Conservation (phyloP, 2,888 invertebrate genomes). For the Trissolcus brochymenae region DNA sequence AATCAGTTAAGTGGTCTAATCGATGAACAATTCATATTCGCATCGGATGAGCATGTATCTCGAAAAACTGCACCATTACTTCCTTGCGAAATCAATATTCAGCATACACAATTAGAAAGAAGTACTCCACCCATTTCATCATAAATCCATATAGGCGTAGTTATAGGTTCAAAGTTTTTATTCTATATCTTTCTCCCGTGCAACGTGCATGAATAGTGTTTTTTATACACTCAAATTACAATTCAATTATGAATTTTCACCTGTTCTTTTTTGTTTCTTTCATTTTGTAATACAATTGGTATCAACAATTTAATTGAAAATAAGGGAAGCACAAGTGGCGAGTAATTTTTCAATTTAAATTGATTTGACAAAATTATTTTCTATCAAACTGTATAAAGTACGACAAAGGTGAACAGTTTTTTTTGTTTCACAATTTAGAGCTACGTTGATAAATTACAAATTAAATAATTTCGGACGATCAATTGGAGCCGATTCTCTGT, state of each 20-base stretch:
- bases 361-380: background rate
- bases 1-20: slow-evolving; percentile 32
- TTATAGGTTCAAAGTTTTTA: background rate
- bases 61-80: slow-evolving; percentile 17
- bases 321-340: no score
- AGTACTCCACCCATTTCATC: slow-evolving; percentile 8
- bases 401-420: background rate
- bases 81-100: slow-evolving; percentile 19
- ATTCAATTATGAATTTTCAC: background rate
- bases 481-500: slow-evolving; percentile 38
- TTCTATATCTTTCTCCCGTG: background rate
- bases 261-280: background rate
- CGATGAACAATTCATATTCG: slow-evolving; percentile 37
- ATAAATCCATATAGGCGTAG: slow-evolving; percentile 11
- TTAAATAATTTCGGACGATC: slow-evolving; percentile 10
- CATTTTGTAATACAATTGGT: background rate
- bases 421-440: background rate
- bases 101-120: slow-evolving; percentile 23
- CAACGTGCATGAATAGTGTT: background rate
- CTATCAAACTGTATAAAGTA: background rate
- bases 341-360: background rate
- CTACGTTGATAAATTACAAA: slow-evolving; percentile 3
- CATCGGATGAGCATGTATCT: slow-evolving; percentile 28
- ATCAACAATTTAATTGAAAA: background rate
- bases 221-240: no score